Conservation (phyloP, 2,113 vertebrate species). For the Chascanopsetta lugubris region DNA sequence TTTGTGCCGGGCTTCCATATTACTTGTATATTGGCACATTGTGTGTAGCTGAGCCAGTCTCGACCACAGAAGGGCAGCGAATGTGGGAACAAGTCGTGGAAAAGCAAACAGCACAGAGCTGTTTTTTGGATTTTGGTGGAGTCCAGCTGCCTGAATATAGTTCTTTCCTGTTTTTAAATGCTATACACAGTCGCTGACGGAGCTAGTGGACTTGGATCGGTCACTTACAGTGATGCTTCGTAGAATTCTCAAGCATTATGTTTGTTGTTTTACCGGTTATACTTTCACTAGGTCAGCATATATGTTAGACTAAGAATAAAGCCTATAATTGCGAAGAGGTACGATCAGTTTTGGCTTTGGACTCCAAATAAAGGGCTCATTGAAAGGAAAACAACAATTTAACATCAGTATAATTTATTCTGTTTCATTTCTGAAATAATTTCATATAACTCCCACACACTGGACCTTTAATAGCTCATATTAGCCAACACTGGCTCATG, state of each 20-base stretch:
- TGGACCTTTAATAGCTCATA: no score
- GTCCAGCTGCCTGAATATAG: slow-evolving; percentile 45
- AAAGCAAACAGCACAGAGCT: slow-evolving; percentile 67
- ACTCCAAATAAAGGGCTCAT: no score
- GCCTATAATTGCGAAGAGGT: not conserved
- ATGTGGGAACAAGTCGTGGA: slow-evolving; percentile 57
- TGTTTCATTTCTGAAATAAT: no score
- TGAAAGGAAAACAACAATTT: no score
- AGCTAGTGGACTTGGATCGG: slow-evolving; percentile 25
- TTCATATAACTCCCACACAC: no score
- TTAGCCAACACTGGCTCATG: not conserved
- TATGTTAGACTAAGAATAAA: slow-evolving; percentile 6
- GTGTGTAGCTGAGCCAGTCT: slow-evolving; percentile 45
- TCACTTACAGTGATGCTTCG: slow-evolving; percentile 25
- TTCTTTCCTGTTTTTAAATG: slow-evolving; percentile 41
- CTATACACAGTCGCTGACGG: slow-evolving; percentile 27
- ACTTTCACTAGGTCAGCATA: slow-evolving; percentile 3
- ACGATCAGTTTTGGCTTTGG: slow-evolving; percentile 3
- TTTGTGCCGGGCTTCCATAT: slow-evolving; percentile 60
- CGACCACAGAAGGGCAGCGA: slow-evolving; percentile 64
- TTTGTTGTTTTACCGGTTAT: slow-evolving; percentile 26
- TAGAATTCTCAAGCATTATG: not conserved
- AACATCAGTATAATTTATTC: no score
- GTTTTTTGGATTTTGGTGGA: slow-evolving; percentile 56
- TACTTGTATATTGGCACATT: slow-evolving; percentile 57